Evolutionary conservation across 2,113 vertebrate species (phyloP).

Genomic region (Grantiella picta): DNA sequence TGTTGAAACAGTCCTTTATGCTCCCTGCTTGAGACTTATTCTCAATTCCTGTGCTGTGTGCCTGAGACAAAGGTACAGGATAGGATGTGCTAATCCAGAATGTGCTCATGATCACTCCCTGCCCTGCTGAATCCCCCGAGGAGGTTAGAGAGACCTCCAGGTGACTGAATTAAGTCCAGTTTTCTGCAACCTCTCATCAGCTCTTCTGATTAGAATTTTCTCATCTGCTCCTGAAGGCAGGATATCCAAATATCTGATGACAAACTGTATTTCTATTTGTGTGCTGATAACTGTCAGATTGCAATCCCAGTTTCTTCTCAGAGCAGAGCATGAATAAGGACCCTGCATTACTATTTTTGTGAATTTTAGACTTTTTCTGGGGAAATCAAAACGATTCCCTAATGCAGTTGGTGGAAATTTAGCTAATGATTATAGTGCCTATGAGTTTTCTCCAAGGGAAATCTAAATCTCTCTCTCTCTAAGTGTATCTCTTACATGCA

Average conservation of each 20-base stretch:
- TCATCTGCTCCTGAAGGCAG: background rate
- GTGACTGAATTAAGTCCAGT: background rate
- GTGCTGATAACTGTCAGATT: background rate
- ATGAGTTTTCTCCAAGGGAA: background rate
- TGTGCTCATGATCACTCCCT: background rate
- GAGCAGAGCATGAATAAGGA: background rate
- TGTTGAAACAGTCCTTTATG: background rate
- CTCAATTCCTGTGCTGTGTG: background rate
- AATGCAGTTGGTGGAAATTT: background rate
- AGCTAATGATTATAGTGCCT: conserved; percentile 2
- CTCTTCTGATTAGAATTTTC: background rate
- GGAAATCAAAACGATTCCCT: background rate
- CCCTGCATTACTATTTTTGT: background rate
- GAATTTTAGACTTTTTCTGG: background rate
- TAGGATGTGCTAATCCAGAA: background rate
- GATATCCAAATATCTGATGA: background rate
- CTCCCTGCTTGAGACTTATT: background rate
- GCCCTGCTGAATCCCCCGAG: background rate
- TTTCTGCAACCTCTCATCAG: background rate
- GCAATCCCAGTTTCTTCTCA: background rate
- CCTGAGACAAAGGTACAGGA: background rate
- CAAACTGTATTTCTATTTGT: background rate
- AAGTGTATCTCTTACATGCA: background rate
- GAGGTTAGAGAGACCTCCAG: background rate
- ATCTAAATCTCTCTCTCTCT: background rate